Evolutionary conservation across 2,797 vertebrate genomes (phyloP).

Genomic region (Sebastes steindachneri): DNA sequence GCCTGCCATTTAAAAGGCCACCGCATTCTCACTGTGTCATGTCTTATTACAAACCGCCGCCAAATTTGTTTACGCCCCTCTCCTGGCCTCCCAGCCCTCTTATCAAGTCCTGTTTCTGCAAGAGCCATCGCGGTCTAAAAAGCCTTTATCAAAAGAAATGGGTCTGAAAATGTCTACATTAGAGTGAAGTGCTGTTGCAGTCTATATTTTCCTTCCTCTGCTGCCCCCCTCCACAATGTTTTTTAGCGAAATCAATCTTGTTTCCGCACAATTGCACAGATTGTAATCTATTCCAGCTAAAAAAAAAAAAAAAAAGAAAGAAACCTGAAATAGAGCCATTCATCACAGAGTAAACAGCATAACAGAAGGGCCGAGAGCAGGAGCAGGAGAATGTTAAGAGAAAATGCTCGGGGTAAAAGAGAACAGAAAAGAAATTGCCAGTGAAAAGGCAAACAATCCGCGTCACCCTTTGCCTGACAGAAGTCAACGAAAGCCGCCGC

Average conservation of each 20-base stretch:
- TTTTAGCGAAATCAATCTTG: slow-evolving; percentile 67
- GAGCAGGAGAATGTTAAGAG: slow-evolving; percentile 50
- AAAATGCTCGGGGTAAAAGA: slow-evolving; percentile 28
- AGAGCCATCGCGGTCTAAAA: background rate
- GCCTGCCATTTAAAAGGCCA: slow-evolving; percentile 77
- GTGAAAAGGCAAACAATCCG: slow-evolving; percentile 56
- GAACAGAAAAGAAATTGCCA: slow-evolving; percentile 44
- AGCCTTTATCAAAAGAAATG: slow-evolving; percentile 18
- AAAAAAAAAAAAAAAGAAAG: slow-evolving; percentile 39
- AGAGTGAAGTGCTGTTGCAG: slow-evolving; percentile 17
- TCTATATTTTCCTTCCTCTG: slow-evolving; percentile 19
- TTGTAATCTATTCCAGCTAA: slow-evolving; percentile 79
- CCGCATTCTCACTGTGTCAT: slow-evolving; percentile 49
- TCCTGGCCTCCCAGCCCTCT: slow-evolving; percentile 1
- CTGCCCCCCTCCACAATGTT: slow-evolving; percentile 7
- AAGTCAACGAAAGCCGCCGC: slow-evolving; percentile 32
- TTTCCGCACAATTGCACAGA: slow-evolving; percentile 81
- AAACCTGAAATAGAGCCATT: slow-evolving; percentile 84
- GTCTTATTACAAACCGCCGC: slow-evolving; percentile 60
- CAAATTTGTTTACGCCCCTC: slow-evolving; percentile 49
- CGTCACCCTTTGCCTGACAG: slow-evolving; percentile 49
- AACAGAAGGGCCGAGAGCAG: slow-evolving; percentile 45
- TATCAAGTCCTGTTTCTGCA: slow-evolving; percentile 27
- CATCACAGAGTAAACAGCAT: slow-evolving; percentile 77
- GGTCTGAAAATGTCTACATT: slow-evolving; percentile 20